A percentile compares a stretch with the other conserved stretches of the same genome.
Conservation (phyloP, 2,113 vertebrate species). For the Helogale parvula region DNA sequence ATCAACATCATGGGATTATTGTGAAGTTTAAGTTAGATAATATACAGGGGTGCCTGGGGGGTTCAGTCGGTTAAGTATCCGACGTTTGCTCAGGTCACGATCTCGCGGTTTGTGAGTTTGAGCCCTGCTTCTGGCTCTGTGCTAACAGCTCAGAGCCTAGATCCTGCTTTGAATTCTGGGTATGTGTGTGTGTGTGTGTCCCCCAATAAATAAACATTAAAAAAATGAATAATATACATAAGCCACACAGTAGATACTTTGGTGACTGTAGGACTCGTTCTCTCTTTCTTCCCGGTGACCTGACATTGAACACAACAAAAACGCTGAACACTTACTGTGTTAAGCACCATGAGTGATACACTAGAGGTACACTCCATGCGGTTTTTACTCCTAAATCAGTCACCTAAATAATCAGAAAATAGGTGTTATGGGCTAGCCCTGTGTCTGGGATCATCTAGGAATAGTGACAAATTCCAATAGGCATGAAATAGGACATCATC, state of each 20-base stretch:
- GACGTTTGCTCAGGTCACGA: no score
- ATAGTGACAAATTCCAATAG: not conserved
- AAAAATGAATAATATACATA: not conserved
- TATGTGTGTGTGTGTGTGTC: no score
- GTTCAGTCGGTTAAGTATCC: no score
- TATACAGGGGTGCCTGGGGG: not conserved
- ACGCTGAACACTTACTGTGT: not conserved
- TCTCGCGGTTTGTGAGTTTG: no score
- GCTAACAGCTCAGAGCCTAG: no score
- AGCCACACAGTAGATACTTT: not conserved
- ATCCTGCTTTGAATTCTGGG: no score
- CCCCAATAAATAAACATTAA: no score
- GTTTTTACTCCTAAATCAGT: not conserved
- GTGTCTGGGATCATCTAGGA: not conserved
- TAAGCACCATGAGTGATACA: not conserved
- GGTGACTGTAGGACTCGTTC: not conserved
- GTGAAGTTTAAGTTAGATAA: not conserved
- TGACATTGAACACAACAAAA: not conserved
- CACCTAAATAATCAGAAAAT: not conserved
- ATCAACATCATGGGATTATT: not conserved
- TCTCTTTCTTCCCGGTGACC: not conserved
- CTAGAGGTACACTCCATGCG: rapidly evolving
- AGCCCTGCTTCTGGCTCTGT: no score
- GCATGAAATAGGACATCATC: not conserved
- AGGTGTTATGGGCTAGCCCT: not conserved